A percentile compares a stretch with the other conserved stretches of the same genome.
Evolutionary conservation across 2,797 vertebrate species (phyloP).

Genomic region (Phataginus tetradactyla): DNA sequence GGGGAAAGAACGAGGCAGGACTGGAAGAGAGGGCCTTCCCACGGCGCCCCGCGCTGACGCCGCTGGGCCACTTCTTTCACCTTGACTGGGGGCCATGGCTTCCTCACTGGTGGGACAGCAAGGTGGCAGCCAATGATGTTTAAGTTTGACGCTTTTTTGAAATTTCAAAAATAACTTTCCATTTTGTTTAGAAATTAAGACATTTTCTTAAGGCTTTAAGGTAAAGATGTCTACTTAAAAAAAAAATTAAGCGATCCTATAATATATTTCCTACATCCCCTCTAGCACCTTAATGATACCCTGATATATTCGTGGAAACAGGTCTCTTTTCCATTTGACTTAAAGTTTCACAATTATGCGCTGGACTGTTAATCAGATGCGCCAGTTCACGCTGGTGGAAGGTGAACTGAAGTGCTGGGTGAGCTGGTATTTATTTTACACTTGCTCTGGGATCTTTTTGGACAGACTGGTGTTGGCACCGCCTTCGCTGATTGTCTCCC

Average conservation of each 20-base stretch:
- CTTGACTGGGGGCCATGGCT: background rate
- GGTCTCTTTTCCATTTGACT: slow-evolving; percentile 44
- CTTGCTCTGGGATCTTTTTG: background rate
- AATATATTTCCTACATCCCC: background rate
- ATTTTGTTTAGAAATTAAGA: slow-evolving; percentile 37
- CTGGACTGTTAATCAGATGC: background rate
- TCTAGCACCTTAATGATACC: background rate
- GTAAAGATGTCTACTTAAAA: background rate
- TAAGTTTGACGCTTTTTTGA: background rate
- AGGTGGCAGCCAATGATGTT: background rate
- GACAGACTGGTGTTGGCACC: background rate
- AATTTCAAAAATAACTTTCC: slow-evolving; percentile 21
- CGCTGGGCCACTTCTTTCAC: background rate
- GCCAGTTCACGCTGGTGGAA: background rate
- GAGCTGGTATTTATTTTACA: background rate
- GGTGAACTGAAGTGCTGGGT: background rate
- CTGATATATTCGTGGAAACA: background rate
- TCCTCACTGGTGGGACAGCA: background rate
- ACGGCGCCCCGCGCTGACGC: accelerated
- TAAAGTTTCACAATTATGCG: slow-evolving; percentile 1
- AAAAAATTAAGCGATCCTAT: background rate
- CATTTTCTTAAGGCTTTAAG: background rate
- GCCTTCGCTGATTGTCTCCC: background rate
- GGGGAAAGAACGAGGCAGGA: background rate
- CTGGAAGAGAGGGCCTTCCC: background rate